These are phyloP conservation scores for Sebastes dallii DNA, from an alignment of 2,797 vertebrate genomes.

Conservation along the genomic window DNA sequence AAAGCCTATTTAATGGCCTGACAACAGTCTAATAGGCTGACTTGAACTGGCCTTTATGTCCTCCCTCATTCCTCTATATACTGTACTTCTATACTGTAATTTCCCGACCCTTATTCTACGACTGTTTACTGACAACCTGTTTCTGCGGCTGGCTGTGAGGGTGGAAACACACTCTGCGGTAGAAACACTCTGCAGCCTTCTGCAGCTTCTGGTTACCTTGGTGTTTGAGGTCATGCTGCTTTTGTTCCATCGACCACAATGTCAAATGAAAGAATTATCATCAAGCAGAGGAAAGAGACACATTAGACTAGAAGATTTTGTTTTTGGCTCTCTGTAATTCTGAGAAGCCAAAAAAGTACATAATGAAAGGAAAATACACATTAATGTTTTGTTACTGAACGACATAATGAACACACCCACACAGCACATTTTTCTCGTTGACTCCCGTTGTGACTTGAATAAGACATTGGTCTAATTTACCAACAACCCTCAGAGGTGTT, in stretches of 20 bases:
- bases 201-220: conserved; percentile 13
- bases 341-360: background rate
- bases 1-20: too few species aligned
- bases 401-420: too few species aligned
- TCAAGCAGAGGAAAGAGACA: conserved; percentile 9
- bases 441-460: background rate
- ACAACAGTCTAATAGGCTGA: too few species aligned
- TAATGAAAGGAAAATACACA: conserved; percentile 1
- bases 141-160: conserved; percentile 3
- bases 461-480: background rate
- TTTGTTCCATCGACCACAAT: conserved; percentile 44
- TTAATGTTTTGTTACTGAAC: background rate
- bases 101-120: conserved; percentile 36
- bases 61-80: background rate
- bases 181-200: conserved; percentile 35
- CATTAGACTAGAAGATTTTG: background rate
- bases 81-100: background rate
- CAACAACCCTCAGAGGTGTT: background rate
- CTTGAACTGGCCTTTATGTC: background rate
- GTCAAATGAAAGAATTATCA: conserved; percentile 30
- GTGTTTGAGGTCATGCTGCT: conserved; percentile 45
- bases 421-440: background rate
- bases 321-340: conserved; percentile 10
- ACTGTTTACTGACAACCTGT: conserved; percentile 66
- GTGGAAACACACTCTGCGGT: conserved; percentile 49